Conservation (phyloP, 2,113 vertebrate species). For the Dipodomys spectabilis region DNA sequence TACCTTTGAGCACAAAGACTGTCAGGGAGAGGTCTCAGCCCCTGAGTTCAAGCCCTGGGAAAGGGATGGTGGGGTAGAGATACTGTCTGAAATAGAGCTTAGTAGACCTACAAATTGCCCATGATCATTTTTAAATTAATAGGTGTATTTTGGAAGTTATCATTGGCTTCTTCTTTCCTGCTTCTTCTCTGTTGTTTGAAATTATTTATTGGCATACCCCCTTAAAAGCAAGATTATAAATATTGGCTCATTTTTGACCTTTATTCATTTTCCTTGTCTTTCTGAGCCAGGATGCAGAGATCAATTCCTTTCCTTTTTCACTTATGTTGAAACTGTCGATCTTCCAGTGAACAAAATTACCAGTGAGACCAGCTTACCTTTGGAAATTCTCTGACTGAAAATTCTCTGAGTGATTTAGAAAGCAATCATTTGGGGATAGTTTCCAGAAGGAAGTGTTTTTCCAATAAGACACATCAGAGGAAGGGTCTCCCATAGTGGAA, state of each 20-base stretch:
- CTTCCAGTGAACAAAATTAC: background rate
- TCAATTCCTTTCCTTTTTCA: background rate
- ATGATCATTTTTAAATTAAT: background rate
- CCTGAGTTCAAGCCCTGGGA: no score
- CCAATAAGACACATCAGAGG: background rate
- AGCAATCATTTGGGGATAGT: background rate
- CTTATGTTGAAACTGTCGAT: background rate
- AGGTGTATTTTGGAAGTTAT: background rate
- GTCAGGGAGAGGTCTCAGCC: no score
- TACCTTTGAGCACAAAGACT: no score
- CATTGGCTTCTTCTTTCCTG: background rate
- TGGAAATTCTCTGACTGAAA: background rate
- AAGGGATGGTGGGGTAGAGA: background rate
- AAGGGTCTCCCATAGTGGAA: background rate
- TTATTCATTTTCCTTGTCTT: background rate
- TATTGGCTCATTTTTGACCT: background rate
- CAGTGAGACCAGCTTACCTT: background rate
- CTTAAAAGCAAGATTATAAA: background rate
- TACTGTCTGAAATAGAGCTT: background rate
- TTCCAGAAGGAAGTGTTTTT: background rate
- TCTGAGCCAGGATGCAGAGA: background rate
- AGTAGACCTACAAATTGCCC: background rate
- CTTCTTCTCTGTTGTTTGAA: slow-evolving; percentile 12
- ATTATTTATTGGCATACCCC: slow-evolving; percentile 22
- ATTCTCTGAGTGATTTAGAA: background rate